Evolutionary conservation across 35 echinoderm and acorn worm genomes (phyloP).

Genomic region (Heliocidaris tuberculata): DNA sequence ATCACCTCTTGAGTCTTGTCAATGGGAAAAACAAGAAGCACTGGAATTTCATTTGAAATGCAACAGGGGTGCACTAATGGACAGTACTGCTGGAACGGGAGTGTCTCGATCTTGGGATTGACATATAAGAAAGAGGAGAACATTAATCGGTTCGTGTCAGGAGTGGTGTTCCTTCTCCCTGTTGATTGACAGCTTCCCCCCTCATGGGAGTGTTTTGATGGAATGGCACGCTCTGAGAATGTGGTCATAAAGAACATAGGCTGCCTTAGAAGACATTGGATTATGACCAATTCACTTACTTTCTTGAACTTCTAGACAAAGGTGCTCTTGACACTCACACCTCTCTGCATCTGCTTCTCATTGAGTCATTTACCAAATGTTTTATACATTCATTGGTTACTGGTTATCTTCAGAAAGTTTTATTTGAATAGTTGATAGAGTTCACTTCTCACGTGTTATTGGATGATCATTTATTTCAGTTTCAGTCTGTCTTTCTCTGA

Average conservation of each 20-base stretch:
- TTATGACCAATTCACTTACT: constrained; percentile 2
- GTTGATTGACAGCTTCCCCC: constrained; percentile 5
- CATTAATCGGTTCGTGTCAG: not conserved
- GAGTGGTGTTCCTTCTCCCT: not conserved
- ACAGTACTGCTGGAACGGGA: not conserved
- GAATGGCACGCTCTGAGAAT: not conserved
- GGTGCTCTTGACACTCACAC: not conserved
- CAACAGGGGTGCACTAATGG: not conserved
- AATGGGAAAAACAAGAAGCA: not conserved
- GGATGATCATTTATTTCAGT: not conserved
- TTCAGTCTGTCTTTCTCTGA: not conserved
- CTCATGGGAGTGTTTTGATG: constrained; percentile 16
- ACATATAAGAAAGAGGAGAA: not conserved
- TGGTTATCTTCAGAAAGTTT: not conserved
- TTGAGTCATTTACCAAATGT: not conserved
- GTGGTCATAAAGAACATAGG: not conserved
- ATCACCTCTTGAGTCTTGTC: not conserved
- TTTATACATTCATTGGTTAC: not conserved
- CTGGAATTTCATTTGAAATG: not conserved
- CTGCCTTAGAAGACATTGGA: not conserved
- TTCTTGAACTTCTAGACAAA: not conserved
- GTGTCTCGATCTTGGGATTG: not conserved
- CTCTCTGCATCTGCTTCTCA: not conserved
- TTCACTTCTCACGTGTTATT: not conserved
- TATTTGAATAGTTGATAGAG: not conserved